Evolutionary conservation across 2,797 vertebrate species (phyloP), one percentile per base, ranked within the genome.

Genomic region (Poecilia wingei): DNA sequence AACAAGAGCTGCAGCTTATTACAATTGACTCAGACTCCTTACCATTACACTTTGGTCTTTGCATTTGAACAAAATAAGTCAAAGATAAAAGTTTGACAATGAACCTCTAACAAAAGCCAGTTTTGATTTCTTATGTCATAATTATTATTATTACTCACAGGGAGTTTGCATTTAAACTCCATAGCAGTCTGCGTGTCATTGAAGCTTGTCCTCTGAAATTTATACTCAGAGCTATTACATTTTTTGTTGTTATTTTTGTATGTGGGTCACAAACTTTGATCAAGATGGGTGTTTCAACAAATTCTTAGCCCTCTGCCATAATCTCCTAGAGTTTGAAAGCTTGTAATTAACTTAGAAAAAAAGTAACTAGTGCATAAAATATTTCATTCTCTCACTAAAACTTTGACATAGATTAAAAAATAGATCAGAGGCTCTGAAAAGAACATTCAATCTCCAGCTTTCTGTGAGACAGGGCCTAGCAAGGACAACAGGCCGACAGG

Each of bases 401-500:
- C 20, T 68, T 41, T 18, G 61, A 39, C 18, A 66, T 22, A 33
- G 18, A 39, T 22, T 68, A 39, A 41, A 68, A 68, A 39, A 68
- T 9, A 66, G 33, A 68, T 22, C 18, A 22, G 18, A 25, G 36
- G 22, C 36, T 69, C 39, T 41, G 39, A 69, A 41, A 69, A 25
- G 7, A 69, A 14, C 20, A 43, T 43, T n/a, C 12, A 69, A 9
- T n/a, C n/a, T 41, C 74, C 57, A 33, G 41, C 53, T 46, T 16
- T 53, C 25, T 85, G 70, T 77, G 28, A 33, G 47, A 39, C 41
- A 51, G 69, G 74, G 78, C 76, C 89, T 55, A 77, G 71, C 1
- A 51, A 49, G 53, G 77, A 75, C 57, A 75, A 72, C 74, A 51
- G n/a, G 75, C 68, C 39, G 59, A 82, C 83, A 70, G 46, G 10